Conservation (phyloP, 2,113 vertebrate genomes). For the Sturnus vulgaris region DNA sequence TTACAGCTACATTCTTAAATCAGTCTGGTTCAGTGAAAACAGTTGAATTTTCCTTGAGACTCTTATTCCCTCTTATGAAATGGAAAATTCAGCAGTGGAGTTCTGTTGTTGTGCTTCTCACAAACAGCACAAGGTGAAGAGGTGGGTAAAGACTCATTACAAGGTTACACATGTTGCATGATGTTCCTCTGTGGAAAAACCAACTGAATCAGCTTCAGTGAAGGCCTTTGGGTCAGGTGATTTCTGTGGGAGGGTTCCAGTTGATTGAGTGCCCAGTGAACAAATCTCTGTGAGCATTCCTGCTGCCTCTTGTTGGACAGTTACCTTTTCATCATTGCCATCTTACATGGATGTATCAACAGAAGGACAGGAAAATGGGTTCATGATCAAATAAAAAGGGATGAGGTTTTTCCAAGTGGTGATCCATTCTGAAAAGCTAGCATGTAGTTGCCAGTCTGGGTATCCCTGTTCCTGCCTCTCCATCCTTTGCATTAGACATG, state of each 20-base stretch:
- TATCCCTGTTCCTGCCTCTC: not conserved
- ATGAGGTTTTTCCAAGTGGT: not conserved
- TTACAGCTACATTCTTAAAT: not conserved
- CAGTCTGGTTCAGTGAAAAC: not conserved
- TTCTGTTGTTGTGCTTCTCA: not conserved
- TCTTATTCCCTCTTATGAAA: not conserved
- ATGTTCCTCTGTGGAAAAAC: accelerated
- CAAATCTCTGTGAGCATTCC: not conserved
- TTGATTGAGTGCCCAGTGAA: not conserved
- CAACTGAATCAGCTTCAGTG: not conserved
- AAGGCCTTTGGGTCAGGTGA: not conserved
- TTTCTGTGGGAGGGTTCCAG: not conserved
- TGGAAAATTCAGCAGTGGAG: not conserved
- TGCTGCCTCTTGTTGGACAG: not conserved
- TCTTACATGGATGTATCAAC: not conserved
- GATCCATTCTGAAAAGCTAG: not conserved
- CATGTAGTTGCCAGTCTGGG: not conserved
- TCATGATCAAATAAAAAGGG: not conserved
- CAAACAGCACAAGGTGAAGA: not conserved
- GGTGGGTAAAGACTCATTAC: not conserved
- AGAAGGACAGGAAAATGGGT: not conserved
- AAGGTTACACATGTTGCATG: not conserved
- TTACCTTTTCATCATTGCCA: not conserved
- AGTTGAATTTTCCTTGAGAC: not conserved
- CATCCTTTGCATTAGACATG: not conserved